These are phyloP conservation scores for Phylloscopus collybita DNA, from an alignment of 2,797 vertebrate species.

Conservation along the genomic window DNA sequence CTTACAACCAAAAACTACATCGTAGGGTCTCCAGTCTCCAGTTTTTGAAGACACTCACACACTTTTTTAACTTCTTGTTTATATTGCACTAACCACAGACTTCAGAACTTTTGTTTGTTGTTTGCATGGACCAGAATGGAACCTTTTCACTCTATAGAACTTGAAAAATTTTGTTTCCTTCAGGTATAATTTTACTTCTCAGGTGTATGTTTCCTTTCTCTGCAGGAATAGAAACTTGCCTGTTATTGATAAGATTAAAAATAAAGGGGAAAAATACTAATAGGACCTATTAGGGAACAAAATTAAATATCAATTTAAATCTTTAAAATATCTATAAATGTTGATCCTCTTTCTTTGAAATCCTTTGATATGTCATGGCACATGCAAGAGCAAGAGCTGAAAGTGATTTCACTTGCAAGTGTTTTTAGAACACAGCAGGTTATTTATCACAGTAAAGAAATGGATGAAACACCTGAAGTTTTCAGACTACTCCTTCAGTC, in stretches of 20 bases:
- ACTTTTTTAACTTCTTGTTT: not conserved
- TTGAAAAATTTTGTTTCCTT: not conserved
- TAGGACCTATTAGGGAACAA: not conserved
- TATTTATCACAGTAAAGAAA: not conserved
- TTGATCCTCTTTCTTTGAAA: not conserved
- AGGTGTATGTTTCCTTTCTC: not conserved
- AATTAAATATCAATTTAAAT: not conserved
- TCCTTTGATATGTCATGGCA: not conserved
- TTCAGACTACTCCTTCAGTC: not conserved
- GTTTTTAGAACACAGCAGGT: not conserved
- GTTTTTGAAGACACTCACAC: not conserved
- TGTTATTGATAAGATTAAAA: not conserved
- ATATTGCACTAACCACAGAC: not conserved
- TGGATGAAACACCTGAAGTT: fast-evolving
- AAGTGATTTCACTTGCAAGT: not conserved
- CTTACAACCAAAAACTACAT: not conserved
- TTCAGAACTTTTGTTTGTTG: not conserved
- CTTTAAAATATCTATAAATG: not conserved
- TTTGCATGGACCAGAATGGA: not conserved
- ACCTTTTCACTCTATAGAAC: not conserved
- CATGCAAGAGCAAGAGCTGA: not conserved
- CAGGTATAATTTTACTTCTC: not conserved
- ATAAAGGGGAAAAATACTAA: fast-evolving
- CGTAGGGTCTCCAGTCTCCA: not conserved
- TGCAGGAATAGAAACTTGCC: not conserved